Evolutionary conservation across 2,113 vertebrate genomes (phyloP).

Genomic region (Clarias gariepinus): DNA sequence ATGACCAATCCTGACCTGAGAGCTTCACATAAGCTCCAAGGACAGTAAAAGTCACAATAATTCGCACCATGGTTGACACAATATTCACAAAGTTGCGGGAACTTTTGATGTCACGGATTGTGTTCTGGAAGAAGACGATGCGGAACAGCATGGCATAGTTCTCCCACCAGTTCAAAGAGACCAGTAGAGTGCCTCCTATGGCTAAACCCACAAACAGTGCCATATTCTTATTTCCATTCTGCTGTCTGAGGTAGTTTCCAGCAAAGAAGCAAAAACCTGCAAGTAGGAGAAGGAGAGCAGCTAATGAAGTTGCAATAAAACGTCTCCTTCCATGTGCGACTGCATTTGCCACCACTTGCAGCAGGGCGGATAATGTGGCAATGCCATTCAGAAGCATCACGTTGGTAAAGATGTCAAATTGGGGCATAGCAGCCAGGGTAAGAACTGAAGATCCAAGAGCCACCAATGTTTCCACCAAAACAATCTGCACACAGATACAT

Average conservation of each 20-base stretch:
- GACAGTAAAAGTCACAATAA: conserved; percentile 61
- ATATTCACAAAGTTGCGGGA: conserved; percentile 60
- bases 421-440: conserved; percentile 56
- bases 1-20: conserved; percentile 55
- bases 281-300: conserved; percentile 54
- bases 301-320: conserved; percentile 50
- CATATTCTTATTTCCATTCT: conserved; percentile 9
- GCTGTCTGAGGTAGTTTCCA: conserved; percentile 43
- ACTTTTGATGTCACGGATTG: conserved; percentile 53
- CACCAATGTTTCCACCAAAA: conserved; percentile 47
- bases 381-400: conserved; percentile 58
- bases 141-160: conserved; percentile 61
- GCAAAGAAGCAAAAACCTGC: conserved; percentile 61
- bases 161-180: conserved; percentile 72
- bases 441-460: conserved; percentile 53
- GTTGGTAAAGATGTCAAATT: conserved; percentile 60
- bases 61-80: conserved; percentile 62
- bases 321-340: conserved; percentile 44
- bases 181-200: conserved; percentile 58
- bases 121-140: conserved; percentile 40
- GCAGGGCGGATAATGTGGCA: conserved; percentile 43
- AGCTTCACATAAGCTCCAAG: conserved; percentile 64
- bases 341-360: conserved; percentile 41
- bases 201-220: conserved; percentile 58
- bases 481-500: conserved; percentile 41